Base-by-base conservation (phyloP, 2,113 vertebrate species). In the Oryctolagus cuniculus region DNA sequence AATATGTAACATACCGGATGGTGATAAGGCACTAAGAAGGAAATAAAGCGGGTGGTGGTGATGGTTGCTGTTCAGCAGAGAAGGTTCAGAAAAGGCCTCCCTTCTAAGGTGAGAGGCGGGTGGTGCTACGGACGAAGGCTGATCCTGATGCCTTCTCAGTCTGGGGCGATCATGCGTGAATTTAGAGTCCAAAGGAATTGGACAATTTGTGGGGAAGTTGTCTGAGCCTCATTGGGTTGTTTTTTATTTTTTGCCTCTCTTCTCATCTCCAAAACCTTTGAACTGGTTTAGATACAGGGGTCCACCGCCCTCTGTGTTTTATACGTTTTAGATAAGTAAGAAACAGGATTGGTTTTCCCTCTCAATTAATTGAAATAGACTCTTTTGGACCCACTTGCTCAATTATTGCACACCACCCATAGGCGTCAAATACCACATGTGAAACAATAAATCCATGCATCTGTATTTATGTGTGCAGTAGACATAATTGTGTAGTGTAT, bases 241-340 rank as follows among this genome's bases (percentile, higher is more conserved):
- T 38, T 36, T 73, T 91, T 29, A 13, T 19, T 19, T 6, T 21
- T 15, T 6, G 6, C 10, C 15, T 7, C 4, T 10, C 17, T 58
- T 11, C 87, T 51, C 78, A 25, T 25, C 3, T 3, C 15, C 13
- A 73, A 80, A 78, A 79, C 2, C 8, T 36, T 83, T 44, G 90
- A 64, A 29, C 21, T 70, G 17, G 3, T 31, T 94, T 75, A 36
- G 53, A 67, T 21, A n/a, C 1, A 87, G 15, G 31, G 44, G 16
- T 67, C 55, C 0, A 29, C 17, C 21, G 88, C 79, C 34, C 12
- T 85, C 4, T 4, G 31, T 22, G 49, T 70, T 53, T 49, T 58
- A 34, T 22, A 38, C 22, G 49, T 73, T 89, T 78, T 49, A 95
- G 53, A 93, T 11, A 61, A 93, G 58, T 67, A 66, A 90, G 24